Conservation (phyloP, 2,113 vertebrate species). For the Chionodraco myersi region DNA sequence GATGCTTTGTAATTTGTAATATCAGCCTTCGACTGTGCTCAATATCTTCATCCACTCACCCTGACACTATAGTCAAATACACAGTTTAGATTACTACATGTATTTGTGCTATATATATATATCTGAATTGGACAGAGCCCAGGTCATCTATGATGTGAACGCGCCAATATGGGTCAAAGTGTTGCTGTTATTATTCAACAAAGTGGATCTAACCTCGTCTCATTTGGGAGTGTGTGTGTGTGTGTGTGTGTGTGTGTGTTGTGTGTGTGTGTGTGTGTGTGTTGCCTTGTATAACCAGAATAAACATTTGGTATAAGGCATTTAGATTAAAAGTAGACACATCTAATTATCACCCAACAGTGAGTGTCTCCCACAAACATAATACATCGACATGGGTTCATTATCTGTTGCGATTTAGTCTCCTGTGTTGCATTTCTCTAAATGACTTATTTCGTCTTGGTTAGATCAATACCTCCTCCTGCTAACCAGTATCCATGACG, state of each 20-base stretch:
- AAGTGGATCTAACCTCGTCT: slow-evolving; percentile 54
- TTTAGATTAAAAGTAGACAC: slow-evolving; percentile 11
- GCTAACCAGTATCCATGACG: slow-evolving; percentile 16
- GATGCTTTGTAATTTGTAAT: slow-evolving; percentile 3
- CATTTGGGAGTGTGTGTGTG: not conserved
- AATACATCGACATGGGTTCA: slow-evolving; percentile 11
- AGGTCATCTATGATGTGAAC: slow-evolving; percentile 52
- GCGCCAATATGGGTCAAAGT: slow-evolving; percentile 55
- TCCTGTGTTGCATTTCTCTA: slow-evolving; percentile 28
- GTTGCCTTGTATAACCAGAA: slow-evolving; percentile 1
- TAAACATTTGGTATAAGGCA: not conserved
- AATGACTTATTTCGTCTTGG: slow-evolving; percentile 30
- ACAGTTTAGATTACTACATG: not conserved
- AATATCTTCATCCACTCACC: not conserved
- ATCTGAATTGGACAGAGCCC: slow-evolving; percentile 17
- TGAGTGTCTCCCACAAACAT: not conserved
- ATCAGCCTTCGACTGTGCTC: not conserved
- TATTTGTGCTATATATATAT: not conserved
- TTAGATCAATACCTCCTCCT: slow-evolving; percentile 30
- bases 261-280: not conserved
- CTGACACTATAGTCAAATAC: not conserved
- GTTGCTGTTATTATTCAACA: slow-evolving; percentile 61
- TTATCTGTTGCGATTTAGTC: slow-evolving; percentile 27
- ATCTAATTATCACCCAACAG: not conserved
- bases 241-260: not conserved